Evolutionary conservation across 2,113 vertebrate species (phyloP), one percentile per base, ranked within the genome.

Genomic region (Rallus limicola): DNA sequence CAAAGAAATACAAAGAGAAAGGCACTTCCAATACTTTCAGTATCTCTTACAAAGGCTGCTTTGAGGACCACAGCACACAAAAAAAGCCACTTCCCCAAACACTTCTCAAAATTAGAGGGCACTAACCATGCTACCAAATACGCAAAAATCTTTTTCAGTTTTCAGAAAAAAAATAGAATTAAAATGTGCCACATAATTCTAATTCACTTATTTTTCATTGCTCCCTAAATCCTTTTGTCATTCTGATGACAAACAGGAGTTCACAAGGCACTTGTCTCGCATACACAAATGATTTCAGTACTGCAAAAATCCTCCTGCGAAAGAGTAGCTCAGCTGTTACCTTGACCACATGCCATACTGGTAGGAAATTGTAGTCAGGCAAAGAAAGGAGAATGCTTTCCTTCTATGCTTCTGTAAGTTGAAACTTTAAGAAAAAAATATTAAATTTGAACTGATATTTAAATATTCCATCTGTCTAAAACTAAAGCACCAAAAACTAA

Each of bases 211-310:
- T 40, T 67, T 88, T 92, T 88, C 34, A 72, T 25, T 87, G 60
- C 3, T 88, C n/a, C 33, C 52, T 72, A 81, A 64, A 70, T 17
- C 24, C 62, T 80, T 48, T n/a, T 88, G 78, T 60, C 33, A 36
- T 81, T 65, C 59, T 75, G 44, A 88, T 78, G 29, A 96, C 63
- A 91, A 92, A 82, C 23, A 71, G 42, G 80, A 95, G 50, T 80
- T 92, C 81, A 92, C 77, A 46, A 91, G 21, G 56, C 79, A 93
- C 38, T 69, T 84, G 25, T 26, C 55, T 94, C 28, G 58, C 40
- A 53, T 20, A 36, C 16, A 16, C 24, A 94, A 94, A 82, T n/a
- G 4, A 85, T 53, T 53, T 86, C 59, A 92, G 59, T 69, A 79
- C 63, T 65, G 64, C 36, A 72, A 70, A 72, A 85, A 60, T 91